Conservation (phyloP, 2,113 vertebrate species). For the Acrocephalus kingi region DNA sequence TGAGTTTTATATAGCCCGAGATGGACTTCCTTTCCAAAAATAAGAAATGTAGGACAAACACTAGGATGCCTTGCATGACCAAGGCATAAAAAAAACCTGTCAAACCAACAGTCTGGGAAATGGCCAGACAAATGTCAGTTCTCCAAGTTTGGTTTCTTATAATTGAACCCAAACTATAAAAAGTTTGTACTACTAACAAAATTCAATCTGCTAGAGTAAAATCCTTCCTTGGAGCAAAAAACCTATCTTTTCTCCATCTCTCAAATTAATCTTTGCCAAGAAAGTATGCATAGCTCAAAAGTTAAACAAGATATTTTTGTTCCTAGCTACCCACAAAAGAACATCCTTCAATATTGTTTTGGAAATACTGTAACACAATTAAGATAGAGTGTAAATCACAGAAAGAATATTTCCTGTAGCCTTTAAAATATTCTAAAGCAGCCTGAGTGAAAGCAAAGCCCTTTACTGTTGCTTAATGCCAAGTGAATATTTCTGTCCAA, state of each 20-base stretch:
- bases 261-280: conserved; percentile 20
- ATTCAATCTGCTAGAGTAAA: conserved; percentile 17
- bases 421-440: conserved; percentile 50
- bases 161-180: not conserved
- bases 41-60: not conserved
- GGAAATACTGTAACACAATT: conserved; percentile 60
- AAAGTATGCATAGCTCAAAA: conserved; percentile 51
- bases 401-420: conserved; percentile 44
- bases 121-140: not conserved
- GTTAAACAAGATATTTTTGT: conserved; percentile 67
- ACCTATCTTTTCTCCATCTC: conserved; percentile 9
- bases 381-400: conserved; percentile 58
- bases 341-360: conserved; percentile 61
- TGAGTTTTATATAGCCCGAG: not conserved
- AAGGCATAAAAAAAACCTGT: not conserved
- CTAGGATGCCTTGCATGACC: not conserved
- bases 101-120: not conserved
- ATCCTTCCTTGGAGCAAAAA: not conserved
- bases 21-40: not conserved
- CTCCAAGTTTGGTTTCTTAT: not conserved
- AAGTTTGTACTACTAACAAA: conserved; percentile 19
- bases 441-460: conserved; percentile 32
- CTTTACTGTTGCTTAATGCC: conserved; percentile 26
- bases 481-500: conserved; percentile 68
- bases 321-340: conserved; percentile 58